Evolutionary conservation across 2,888 invertebrate species (phyloP), one percentile per base, ranked within the genome.

Genomic region (Ephialtes manifestator): DNA sequence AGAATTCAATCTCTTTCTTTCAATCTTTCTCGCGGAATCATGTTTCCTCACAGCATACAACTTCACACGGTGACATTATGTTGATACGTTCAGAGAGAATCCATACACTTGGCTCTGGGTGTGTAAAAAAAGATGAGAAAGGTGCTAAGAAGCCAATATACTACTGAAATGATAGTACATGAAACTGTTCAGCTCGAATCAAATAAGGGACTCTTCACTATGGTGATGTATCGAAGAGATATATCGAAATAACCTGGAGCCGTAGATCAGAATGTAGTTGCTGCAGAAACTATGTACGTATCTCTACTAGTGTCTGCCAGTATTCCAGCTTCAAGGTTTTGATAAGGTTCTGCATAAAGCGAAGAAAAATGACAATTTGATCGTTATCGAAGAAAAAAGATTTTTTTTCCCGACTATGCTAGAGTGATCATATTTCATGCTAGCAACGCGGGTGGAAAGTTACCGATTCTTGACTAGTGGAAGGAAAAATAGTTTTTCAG

Each of bases 1-100:
- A 28, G 28, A 68, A 46, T 68, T 15, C 68, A 68, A 68, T 68
- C 28, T 24, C 48, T 24, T 46, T 48, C 68, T 28, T 65, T 68
- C 68, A 46, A 46, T 48, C 68, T 68, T 48, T 20, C 43, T 15
- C 48, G 15, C 48, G 28, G 68, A 24, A 68, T 68, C 15, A 8
- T 28, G 28, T 68, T 68, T 15, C 48, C 68, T 46, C 68, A 3
- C 24, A 46, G 67, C 24, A 48, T 28, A 46, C 18, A 24, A 24
- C 20, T 4, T 11, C 67, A 68, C 28, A 4, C 15, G 3, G 18
- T 1, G 10, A 18, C 35, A 35, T 35, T 35, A 35, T 39, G 35
- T 63, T 63, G 35, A 35, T 18, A 63, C 63, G 7, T 15, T 8
- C 20, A 43, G 20, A 18, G 18, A 48, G 68, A 39, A 65, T 46